A percentile compares a stretch with the other conserved stretches of the same genome.
Conservation (phyloP, 2,113 vertebrate genomes). For the Dromaius novaehollandiae region DNA sequence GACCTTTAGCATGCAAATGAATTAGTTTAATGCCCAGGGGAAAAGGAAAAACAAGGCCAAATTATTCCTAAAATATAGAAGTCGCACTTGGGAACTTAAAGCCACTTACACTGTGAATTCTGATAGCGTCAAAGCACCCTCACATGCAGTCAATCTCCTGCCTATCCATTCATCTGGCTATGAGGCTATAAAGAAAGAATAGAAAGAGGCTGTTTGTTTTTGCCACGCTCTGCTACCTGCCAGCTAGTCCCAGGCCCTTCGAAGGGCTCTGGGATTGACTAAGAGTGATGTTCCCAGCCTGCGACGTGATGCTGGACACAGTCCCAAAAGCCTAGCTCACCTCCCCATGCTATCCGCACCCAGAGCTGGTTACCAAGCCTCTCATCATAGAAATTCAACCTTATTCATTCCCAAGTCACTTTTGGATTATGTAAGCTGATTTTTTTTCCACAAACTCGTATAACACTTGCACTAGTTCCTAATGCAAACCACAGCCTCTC, state of each 20-base stretch:
- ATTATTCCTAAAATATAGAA: background rate
- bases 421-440: background rate
- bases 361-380: background rate
- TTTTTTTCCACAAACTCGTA: background rate
- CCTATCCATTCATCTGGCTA: background rate
- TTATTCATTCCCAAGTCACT: background rate
- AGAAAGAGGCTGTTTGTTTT: background rate
- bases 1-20: background rate
- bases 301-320: background rate
- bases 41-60: background rate
- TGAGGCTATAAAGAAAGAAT: background rate
- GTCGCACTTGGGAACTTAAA: background rate
- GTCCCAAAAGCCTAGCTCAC: background rate
- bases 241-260: background rate
- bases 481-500: background rate
- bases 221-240: background rate
- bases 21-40: background rate
- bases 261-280: rapidly evolving
- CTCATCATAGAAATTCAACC: background rate
- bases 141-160: background rate
- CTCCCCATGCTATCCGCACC: background rate
- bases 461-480: background rate
- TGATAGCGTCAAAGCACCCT: background rate
- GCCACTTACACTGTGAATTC: background rate
- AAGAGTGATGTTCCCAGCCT: background rate